Conservation (phyloP, 2,888 invertebrate genomes). For the Drosophila bunnanda region DNA sequence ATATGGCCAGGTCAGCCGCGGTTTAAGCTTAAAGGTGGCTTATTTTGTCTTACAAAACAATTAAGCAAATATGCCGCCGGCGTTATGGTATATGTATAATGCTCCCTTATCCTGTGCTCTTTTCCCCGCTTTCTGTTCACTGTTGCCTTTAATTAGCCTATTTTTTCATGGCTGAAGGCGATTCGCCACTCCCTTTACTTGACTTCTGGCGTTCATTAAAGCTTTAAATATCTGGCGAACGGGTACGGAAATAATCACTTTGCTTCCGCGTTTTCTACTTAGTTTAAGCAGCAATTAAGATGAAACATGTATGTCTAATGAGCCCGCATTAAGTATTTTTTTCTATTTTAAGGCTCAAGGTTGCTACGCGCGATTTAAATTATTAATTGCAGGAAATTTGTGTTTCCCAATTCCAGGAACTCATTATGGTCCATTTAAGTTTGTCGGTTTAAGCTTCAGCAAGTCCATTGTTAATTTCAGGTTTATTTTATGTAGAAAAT, state of each 20-base stretch:
- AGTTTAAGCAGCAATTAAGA: neutral
- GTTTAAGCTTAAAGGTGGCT: constrained; percentile 19
- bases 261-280: neutral
- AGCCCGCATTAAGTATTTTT: neutral
- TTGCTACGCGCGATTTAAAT: neutral
- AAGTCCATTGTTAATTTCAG: neutral
- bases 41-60: constrained; percentile 44
- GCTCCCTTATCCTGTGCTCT: constrained; percentile 1
- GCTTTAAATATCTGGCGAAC: constrained; percentile 3
- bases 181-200: constrained; percentile 18
- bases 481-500: neutral
- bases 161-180: constrained; percentile 3
- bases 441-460: neutral
- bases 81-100: constrained; percentile 6
- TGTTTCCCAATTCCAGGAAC: neutral
- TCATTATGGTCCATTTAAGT: neutral
- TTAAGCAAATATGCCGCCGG: constrained; percentile 47
- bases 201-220: constrained; percentile 37
- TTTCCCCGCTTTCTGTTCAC: neutral
- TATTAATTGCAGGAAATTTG: neutral
- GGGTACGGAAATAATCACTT: neutral
- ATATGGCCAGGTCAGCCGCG: constrained; percentile 38
- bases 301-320: constrained; percentile 2
- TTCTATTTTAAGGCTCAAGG: neutral
- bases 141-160: constrained; percentile 20